These are phyloP conservation scores for Nomia melanderi DNA, from an alignment of 1,140 invertebrate genomes.

Conservation along the genomic window DNA sequence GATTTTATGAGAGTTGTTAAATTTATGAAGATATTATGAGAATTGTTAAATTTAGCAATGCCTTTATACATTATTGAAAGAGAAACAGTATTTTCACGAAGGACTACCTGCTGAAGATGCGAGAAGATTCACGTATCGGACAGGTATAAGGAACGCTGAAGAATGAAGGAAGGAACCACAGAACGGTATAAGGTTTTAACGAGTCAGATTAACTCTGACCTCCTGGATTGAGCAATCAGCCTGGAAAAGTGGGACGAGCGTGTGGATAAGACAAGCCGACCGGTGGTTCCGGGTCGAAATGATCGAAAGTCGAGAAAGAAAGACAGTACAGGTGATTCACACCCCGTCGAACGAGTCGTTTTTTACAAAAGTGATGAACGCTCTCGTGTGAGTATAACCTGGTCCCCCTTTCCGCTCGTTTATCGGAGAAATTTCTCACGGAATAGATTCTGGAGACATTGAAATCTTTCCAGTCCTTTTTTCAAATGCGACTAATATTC, in stretches of 20 bases:
- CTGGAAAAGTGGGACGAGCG: slow-evolving; percentile 36
- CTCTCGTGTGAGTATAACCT: background rate
- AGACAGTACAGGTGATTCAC: slow-evolving; percentile 6
- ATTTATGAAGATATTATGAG: too few species aligned
- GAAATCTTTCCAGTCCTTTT: background rate
- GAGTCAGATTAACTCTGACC: slow-evolving; percentile 23
- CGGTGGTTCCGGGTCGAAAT: slow-evolving; percentile 11
- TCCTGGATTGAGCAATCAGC: slow-evolving; percentile 22
- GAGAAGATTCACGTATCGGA: background rate
- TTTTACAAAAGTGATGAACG: background rate
- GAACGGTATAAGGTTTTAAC: slow-evolving; percentile 1
- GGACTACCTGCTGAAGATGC: background rate
- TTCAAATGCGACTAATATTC: too few species aligned
- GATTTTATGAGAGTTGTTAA: too few species aligned
- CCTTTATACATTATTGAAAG: background rate
- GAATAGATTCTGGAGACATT: background rate
- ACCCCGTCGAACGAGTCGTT: background rate
- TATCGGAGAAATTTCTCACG: background rate
- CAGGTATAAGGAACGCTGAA: background rate
- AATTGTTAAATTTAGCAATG: too few species aligned
- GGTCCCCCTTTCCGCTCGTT: background rate
- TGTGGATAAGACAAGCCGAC: background rate
- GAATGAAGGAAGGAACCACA: background rate
- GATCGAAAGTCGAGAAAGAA: slow-evolving; percentile 18
- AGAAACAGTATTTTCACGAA: background rate